Evolutionary conservation across 1,140 invertebrate species (phyloP), one percentile per base, ranked within the genome.

Genomic region (Pseudomyrmex concolor): DNA sequence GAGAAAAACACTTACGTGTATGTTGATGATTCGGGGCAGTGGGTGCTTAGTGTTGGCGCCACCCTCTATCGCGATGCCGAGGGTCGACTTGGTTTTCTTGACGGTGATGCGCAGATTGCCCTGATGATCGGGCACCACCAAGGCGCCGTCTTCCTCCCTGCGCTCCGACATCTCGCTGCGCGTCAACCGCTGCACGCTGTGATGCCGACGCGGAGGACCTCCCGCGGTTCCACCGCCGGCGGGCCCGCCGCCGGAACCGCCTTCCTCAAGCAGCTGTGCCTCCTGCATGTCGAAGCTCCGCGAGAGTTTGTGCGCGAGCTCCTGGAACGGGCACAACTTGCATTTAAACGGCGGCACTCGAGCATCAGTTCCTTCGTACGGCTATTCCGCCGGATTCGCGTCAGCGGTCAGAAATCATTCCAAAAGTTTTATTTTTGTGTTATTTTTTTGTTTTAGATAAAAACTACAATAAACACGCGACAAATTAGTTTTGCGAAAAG

Each of bases 31-130:
- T 91, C 98, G 96, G 45, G 98, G 98, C 86, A 99, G 95, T 63
- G 97, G 97, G 94, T 99, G 98, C 92, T 97, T 97, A 62, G 98
- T 99, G 94, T 99, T 98, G 84, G 97, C 97, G 67, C 99, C 99
- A 81, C 99, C 99, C 95, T 99, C 98, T 89, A 99, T 99, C 67
- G 98, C 98, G 89, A 99, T 98, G 83, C 98, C 98, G 86, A 99
- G 95, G 90, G 98, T 98, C 59, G 98, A 97, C 94, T 98, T 98
- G 19, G 97, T 98, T 94, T 99, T 99, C 94, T 96, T 97, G 84
- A 98, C 97, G 82, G 96, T 97, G 90, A 98, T 97, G 90, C 97
- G 95, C 88, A 97, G 95, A 94, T 97, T 97, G 82, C 97, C 97
- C 93, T 97, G 97, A 92, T 97, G 96, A 94, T 98, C 97, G 85